These are phyloP conservation scores for Arion vulgaris DNA, from an alignment of 1,140 invertebrate species.

Conservation along the genomic window DNA sequence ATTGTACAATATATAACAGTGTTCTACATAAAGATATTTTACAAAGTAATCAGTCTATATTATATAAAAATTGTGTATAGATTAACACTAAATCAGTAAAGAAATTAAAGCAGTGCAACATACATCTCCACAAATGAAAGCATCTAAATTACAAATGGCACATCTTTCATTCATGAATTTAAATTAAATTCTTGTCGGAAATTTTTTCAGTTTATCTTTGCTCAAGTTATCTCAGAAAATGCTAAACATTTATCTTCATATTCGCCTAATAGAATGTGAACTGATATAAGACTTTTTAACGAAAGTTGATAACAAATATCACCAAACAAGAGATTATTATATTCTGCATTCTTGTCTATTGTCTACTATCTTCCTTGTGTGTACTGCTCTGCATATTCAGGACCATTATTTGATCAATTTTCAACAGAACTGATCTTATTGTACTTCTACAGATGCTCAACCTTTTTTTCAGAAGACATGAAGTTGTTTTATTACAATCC, in stretches of 20 bases:
- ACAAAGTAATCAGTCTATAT: not conserved
- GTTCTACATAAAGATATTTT: constrained; percentile 3
- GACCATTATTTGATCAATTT: too few species aligned
- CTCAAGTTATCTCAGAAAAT: not conserved
- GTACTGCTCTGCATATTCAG: not conserved
- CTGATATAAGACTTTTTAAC: not conserved
- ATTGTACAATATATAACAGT: not conserved
- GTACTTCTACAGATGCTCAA: too few species aligned
- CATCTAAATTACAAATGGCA: not conserved
- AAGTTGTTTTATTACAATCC: too few species aligned
- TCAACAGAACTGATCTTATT: too few species aligned
- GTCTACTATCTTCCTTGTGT: not conserved
- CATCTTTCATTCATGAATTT: not conserved
- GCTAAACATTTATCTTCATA: not conserved
- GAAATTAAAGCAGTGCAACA: not conserved
- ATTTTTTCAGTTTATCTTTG: not conserved
- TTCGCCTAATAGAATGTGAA: not conserved
- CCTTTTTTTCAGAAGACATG: too few species aligned
- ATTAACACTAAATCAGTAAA: not conserved
- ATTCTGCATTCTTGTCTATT: not conserved
- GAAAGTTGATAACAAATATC: not conserved
- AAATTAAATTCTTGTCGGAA: not conserved
- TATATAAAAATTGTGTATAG: not conserved
- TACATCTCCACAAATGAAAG: not conserved
- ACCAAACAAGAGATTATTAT: not conserved